Conservation (phyloP, 2,113 vertebrate species). For the Callorhinus ursinus region DNA sequence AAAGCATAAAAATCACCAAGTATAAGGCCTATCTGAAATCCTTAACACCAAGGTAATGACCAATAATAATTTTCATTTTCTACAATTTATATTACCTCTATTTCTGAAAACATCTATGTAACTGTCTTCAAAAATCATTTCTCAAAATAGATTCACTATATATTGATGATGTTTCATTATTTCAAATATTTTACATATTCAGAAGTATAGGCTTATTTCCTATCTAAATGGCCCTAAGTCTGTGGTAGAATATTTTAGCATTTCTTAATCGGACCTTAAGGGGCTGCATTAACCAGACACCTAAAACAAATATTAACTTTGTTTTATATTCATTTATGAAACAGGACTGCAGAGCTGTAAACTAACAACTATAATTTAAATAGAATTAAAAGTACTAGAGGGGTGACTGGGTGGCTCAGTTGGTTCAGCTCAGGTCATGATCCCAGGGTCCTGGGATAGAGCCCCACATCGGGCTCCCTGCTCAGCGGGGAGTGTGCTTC, state of each 20-base stretch:
- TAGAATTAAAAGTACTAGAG: background rate
- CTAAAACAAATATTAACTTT: background rate
- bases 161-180: background rate
- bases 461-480: too few relatives aligned
- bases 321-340: background rate
- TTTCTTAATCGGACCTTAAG: background rate
- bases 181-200: background rate
- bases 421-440: too few relatives aligned
- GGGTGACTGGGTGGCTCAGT: too few relatives aligned
- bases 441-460: too few relatives aligned
- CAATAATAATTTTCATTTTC: background rate
- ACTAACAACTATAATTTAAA: background rate
- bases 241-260: background rate
- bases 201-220: background rate
- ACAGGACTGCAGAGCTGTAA: background rate
- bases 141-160: background rate
- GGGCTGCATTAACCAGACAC: background rate
- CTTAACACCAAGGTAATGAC: slow-evolving; percentile 15
- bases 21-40: background rate
- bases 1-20: background rate
- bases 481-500: too few relatives aligned
- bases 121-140: background rate
- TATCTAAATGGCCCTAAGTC: background rate
- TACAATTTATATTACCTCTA: background rate
- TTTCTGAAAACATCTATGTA: background rate